phyloP scores from a whole-genome alignment of 37 sponge, comb jelly and placozoan genomes.

The Ephydatia muelleri region DNA sequence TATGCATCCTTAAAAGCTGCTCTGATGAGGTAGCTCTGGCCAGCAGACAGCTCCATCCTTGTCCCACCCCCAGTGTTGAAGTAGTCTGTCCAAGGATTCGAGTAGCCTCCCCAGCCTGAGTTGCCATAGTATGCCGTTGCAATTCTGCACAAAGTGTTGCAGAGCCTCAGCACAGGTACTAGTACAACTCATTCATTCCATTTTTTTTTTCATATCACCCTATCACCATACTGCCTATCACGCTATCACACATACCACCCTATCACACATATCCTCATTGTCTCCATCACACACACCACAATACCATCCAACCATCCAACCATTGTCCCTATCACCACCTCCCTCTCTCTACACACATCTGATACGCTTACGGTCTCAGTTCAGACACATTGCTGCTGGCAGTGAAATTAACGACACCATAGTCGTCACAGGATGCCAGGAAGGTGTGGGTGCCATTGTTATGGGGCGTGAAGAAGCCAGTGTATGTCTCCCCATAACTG shows the following conservation, averaged over 20 bases:
- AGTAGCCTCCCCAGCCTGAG: neutral
- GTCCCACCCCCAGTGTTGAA: neutral
- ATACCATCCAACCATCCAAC: neutral
- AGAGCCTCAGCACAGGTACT: neutral
- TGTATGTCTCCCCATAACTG: conserved; percentile 59
- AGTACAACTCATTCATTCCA: no score
- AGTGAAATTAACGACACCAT: conserved; percentile 19
- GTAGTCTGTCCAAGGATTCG: neutral
- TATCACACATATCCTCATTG: neutral
- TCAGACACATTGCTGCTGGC: conserved; percentile 43
- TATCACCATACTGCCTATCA: no score
- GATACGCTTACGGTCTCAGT: neutral
- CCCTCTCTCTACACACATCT: neutral
- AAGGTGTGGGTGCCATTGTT: conserved; percentile 50
- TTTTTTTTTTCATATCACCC: no score
- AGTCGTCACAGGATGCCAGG: conserved; percentile 41
- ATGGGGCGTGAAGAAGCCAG: conserved; percentile 65
- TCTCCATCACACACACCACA: neutral
- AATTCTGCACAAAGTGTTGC: neutral
- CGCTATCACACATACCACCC: neutral
- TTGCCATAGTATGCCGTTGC: neutral
- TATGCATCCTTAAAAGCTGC: conserved; percentile 29
- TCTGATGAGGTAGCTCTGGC: conserved; percentile 47
- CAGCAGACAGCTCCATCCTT: conserved; percentile 16
- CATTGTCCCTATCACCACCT: neutral